phyloP scores from a whole-genome alignment of 2,797 vertebrate species.

The Glyptemys insculpta region DNA sequence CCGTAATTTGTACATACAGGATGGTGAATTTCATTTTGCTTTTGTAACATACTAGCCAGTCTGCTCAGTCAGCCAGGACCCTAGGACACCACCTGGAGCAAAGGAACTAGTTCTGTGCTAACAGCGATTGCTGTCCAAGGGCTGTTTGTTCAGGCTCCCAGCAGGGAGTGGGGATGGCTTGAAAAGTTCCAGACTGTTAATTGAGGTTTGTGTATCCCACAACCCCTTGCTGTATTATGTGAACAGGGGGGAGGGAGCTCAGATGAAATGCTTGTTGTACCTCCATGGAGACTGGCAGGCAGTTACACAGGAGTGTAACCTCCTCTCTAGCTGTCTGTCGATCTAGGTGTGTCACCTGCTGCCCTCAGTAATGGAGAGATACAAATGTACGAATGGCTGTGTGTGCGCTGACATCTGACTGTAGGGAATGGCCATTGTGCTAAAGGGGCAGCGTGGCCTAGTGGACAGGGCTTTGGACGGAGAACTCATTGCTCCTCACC shows the following conservation, averaged over 20 bases:
- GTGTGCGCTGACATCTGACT: background rate
- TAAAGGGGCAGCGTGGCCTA: background rate
- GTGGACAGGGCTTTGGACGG: background rate
- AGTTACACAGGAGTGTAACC: background rate
- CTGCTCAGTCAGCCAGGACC: slow-evolving; percentile 47
- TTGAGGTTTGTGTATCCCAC: slow-evolving; percentile 54
- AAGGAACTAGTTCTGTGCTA: slow-evolving; percentile 56
- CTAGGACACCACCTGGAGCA: slow-evolving; percentile 16
- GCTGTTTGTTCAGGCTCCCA: slow-evolving; percentile 49
- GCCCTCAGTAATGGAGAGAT: too few species aligned
- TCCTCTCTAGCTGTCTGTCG: too few species aligned
- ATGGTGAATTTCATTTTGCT: slow-evolving; percentile 36
- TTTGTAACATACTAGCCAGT: slow-evolving; percentile 2
- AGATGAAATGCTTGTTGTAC: background rate
- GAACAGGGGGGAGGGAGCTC: background rate
- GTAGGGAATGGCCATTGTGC: background rate
- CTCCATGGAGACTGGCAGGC: too few species aligned
- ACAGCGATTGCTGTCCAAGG: slow-evolving; percentile 34
- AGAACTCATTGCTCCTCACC: background rate
- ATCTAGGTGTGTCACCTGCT: background rate
- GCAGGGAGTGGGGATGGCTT: background rate
- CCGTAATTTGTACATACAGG: background rate
- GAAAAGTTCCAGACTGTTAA: slow-evolving; percentile 56
- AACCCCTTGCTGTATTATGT: background rate
- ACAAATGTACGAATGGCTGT: background rate